A percentile compares a stretch with the other conserved stretches of the same genome.
Evolutionary conservation across 2,113 vertebrate species (phyloP).

Genomic region (Protomyctophum bolini): DNA sequence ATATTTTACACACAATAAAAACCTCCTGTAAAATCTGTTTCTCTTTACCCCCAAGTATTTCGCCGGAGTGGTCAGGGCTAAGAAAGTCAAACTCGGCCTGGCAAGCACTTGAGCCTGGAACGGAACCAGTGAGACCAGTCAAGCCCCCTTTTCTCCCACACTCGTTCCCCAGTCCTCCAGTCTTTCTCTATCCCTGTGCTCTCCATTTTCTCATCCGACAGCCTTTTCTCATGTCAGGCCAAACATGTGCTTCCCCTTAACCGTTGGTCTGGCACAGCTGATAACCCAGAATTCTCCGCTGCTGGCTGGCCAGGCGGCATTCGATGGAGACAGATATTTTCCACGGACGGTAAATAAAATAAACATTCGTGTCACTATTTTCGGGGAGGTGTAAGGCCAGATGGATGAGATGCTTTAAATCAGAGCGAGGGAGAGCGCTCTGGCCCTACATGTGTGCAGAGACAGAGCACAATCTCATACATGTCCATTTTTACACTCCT

Average conservation of each 20-base stretch:
- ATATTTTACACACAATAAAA: conserved; percentile 62
- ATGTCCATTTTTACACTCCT: too few relatives aligned
- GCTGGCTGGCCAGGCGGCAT: background rate
- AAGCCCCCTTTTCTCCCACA: conserved; percentile 22
- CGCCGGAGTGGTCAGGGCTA: background rate
- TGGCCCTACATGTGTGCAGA: background rate
- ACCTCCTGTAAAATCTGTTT: conserved; percentile 51
- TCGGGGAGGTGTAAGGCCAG: conserved; percentile 52
- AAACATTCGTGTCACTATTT: conserved; percentile 48
- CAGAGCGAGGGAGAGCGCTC: background rate
- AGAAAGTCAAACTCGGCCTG: conserved; percentile 1
- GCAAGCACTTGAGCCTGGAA: conserved; percentile 24
- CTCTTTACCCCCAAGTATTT: conserved; percentile 35
- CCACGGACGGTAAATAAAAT: conserved; percentile 61
- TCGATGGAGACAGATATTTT: conserved; percentile 46
- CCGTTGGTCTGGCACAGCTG: conserved; percentile 41
- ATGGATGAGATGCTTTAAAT: conserved; percentile 70
- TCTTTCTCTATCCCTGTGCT: conserved; percentile 37
- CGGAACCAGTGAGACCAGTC: conserved; percentile 52
- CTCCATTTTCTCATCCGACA: conserved; percentile 50
- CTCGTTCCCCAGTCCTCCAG: conserved; percentile 31
- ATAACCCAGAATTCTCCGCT: conserved; percentile 41
- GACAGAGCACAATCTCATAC: background rate
- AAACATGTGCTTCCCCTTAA: conserved; percentile 75
- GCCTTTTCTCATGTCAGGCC: conserved; percentile 65